Percentiles rank a stretch among this genome's conserved stretches.
phyloP scores from a whole-genome alignment of 2,888 invertebrate genomes.

The Stenodema calcarata region DNA sequence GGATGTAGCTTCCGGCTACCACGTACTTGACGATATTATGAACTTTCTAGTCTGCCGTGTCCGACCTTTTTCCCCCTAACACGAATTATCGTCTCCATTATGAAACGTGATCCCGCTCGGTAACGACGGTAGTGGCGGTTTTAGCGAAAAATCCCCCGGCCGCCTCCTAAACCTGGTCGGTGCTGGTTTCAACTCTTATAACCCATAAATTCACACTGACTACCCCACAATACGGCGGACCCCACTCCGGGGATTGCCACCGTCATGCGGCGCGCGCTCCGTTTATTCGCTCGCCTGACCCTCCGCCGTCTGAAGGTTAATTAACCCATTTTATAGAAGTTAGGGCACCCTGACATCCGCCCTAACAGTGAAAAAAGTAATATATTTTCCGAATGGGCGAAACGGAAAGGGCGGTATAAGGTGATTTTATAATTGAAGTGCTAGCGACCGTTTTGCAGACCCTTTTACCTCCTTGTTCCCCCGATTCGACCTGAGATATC shows the following conservation, averaged over 20 bases:
- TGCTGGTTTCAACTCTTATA: background rate
- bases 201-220: slow-evolving; percentile 16
- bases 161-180: background rate
- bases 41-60: too few species aligned
- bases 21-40: too few species aligned
- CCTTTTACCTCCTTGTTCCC: background rate
- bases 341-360: background rate
- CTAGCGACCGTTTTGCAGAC: background rate
- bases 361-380: background rate
- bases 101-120: background rate
- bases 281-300: background rate
- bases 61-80: background rate
- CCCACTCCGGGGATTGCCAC: background rate
- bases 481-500: background rate
- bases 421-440: background rate
- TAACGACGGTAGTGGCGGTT: background rate
- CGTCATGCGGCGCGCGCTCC: background rate
- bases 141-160: background rate
- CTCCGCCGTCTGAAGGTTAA: background rate
- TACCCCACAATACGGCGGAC: background rate
- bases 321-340: background rate
- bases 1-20: too few species aligned
- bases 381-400: background rate
- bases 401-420: background rate
- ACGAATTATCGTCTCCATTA: background rate